Base-by-base conservation (phyloP, 92 coral and sea anemone species). In the Virgularia gustaviana region DNA sequence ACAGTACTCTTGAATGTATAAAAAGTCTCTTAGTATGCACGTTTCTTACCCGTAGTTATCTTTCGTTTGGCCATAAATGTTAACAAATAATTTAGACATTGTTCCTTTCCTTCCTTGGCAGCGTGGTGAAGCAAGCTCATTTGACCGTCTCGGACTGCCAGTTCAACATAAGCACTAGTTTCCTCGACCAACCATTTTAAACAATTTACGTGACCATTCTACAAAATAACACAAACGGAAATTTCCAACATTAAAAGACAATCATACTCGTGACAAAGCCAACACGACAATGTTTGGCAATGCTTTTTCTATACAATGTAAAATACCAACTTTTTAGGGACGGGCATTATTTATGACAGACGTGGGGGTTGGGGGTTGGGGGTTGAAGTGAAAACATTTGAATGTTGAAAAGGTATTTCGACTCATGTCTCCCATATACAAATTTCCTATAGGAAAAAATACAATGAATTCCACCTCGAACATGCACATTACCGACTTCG, bases 191-290 rank as follows among this genome's bases (percentile, higher is more conserved):
- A 63, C 99, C 96, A 94, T 28, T 77, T 78, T 11, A 87, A 84
- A 39, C 99, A 94, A 49, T 85, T 78, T 16, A 65, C 54, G 23
- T 85, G 89, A 59, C 95, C 99, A 72, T 78, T 61, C 99, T 94
- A 61, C n/a, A 44, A 41, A 71, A 22, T 44, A 28, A 27, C 27
- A 51, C 39, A 64, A 36, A 2, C 16, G 24, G 45, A 54, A 65
- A 39, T 11, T 20, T 57, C 4, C 5, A 57, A n/a, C 24, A 49
- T 9, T 4, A 20, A 10, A 9, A 20, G 16, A 49, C 25, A n/a
- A n/a, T n/a, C n/a, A n/a, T n/a, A n/a, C n/a, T n/a, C n/a, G n/a
- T n/a, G n/a, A n/a, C n/a, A n/a, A n/a, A n/a, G n/a, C n/a, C n/a
- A n/a, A n/a, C n/a, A n/a, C n/a, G n/a, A n/a, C n/a, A n/a, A n/a